These are phyloP conservation scores for Siniperca chuatsi DNA, from an alignment of 2,113 vertebrate species.

Conservation along the genomic window DNA sequence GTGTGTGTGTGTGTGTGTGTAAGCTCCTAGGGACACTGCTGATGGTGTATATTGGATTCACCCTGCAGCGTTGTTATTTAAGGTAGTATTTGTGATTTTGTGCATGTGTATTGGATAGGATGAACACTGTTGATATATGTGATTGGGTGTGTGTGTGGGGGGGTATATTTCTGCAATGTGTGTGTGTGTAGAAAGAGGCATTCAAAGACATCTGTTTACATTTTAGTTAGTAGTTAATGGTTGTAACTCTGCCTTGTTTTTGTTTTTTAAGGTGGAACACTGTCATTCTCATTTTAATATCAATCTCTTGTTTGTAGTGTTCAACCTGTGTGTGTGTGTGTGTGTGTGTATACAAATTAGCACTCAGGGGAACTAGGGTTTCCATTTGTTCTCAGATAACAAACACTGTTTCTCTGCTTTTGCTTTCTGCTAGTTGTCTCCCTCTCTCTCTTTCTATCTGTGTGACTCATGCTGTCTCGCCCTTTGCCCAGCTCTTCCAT, in stretches of 20 bases:
- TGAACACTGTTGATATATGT: constrained; percentile 14
- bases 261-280: constrained; percentile 35
- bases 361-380: constrained; percentile 41
- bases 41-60: constrained; percentile 52
- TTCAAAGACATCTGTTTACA: constrained; percentile 39
- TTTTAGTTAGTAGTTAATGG: background rate
- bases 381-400: constrained; percentile 48
- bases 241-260: constrained; percentile 39
- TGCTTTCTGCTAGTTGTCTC: background rate
- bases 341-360: constrained; percentile 50
- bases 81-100: constrained; percentile 27
- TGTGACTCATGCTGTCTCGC: constrained; percentile 73
- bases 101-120: background rate
- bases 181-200: constrained; percentile 9
- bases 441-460: constrained; percentile 34
- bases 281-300: constrained; percentile 23
- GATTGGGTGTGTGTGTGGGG: background rate
- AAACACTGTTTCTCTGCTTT: background rate
- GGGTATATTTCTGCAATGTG: constrained; percentile 6
- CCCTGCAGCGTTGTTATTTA: constrained; percentile 62
- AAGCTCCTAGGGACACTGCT: constrained; percentile 20
- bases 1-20: constrained; percentile 38
- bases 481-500: constrained; percentile 55
- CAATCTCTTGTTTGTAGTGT: constrained; percentile 40
- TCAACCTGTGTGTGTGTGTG: constrained; percentile 1